A percentile compares a stretch with the other conserved stretches of the same genome.
phyloP scores from a whole-genome alignment of 2,888 invertebrate species.

The Ceraclea dissimilis region DNA sequence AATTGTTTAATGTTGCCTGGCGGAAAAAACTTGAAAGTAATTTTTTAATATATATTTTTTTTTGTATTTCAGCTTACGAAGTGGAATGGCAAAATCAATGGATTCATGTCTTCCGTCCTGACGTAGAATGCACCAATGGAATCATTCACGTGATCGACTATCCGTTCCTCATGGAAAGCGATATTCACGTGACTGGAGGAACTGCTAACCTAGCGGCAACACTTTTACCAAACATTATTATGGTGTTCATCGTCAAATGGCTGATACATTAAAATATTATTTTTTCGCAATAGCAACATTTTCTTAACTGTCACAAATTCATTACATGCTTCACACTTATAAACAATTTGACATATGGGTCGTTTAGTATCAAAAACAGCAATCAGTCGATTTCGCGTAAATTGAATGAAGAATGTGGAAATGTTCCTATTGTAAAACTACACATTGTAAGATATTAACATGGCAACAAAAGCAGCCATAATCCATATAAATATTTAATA shows the following conservation, averaged over 20 bases:
- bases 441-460: too few relatives aligned
- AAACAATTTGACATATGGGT: too few relatives aligned
- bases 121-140: conserved; percentile 93
- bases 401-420: too few relatives aligned
- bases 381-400: too few relatives aligned
- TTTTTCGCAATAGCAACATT: not conserved
- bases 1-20: too few relatives aligned
- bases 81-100: conserved; percentile 79
- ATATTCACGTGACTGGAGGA: conserved; percentile 63
- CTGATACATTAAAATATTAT: conserved; percentile 15
- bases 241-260: conserved; percentile 18
- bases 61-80: conserved; percentile 58
- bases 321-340: too few relatives aligned
- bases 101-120: conserved; percentile 81
- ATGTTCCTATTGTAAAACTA: too few relatives aligned
- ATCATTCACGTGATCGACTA: conserved; percentile 90
- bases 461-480: too few relatives aligned
- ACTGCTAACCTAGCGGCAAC: conserved; percentile 29
- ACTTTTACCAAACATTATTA: conserved; percentile 13
- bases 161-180: conserved; percentile 76
- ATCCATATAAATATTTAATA: too few relatives aligned
- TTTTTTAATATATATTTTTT: not conserved
- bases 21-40: too few relatives aligned
- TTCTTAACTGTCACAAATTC: not conserved
- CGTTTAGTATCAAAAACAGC: too few relatives aligned